Base-by-base conservation (phyloP, 2,113 vertebrate genomes). In the Taurulus bubalis region DNA sequence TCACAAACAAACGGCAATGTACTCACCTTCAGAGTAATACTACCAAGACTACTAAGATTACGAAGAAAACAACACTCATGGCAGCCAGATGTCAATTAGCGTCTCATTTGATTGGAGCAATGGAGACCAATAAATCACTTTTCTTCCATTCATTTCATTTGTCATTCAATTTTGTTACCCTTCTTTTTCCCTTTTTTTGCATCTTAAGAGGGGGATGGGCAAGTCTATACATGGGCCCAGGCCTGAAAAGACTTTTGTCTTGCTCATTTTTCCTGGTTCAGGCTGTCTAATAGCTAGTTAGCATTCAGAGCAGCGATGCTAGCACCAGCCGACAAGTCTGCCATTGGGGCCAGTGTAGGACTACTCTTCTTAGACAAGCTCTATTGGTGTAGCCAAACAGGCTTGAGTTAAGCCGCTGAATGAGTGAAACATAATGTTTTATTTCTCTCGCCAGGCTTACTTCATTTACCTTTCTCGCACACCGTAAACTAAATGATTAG, bases 161-260 rank as follows among this genome's bases (percentile, higher is more conserved):
- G 68, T 82, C 72, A 15, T 58, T 83, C 63, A 59, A 74, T 82
- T 81, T 90, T 85, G 90, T 94, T 93, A 89, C 88, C 91, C 92
- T 89, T 85, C 69, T 86, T 87, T 90, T 93, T 93, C 40, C 92
- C 34, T 22, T 71, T 67, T 92, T 84, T 86, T 84, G 60, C 68
- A 81, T 91, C 88, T 91, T 87, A 86, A 77, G 55, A 75, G 64
- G 96, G 96, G 96, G 96, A 90, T 94, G 96, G 95, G 94, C 60
- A 84, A 90, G 88, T 94, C 91, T 96, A 95, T 96, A 94, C 95
- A 96, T 96, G 93, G 92, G 93, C 94, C 95, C 91, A 83, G 91
- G 88, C 89, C 87, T 97, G 96, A 98, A 98, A 96, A 96, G 96
- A 97, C 97, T 96, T 99, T 98, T 97, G 96, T 97, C 95, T 96